phyloP scores from a whole-genome alignment of 2,797 vertebrate genomes.

The Naso thynnoides region DNA sequence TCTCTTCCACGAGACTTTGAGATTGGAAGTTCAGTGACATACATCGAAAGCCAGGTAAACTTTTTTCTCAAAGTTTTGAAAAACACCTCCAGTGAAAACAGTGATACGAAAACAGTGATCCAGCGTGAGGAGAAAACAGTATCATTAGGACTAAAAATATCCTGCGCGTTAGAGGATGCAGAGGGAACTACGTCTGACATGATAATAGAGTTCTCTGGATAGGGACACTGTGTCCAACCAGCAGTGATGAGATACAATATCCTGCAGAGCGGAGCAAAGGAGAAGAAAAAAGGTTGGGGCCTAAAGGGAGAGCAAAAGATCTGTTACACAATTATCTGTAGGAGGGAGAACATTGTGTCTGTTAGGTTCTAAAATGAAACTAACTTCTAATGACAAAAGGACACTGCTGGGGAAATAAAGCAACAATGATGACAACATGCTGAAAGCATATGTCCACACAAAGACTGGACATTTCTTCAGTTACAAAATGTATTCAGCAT shows the following conservation, averaged over 20 bases:
- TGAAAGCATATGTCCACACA: neutral
- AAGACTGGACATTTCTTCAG: neutral
- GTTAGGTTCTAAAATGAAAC: constrained; percentile 10
- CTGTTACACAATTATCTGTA: constrained; percentile 47
- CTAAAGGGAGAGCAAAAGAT: neutral
- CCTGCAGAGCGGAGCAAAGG: constrained; percentile 49
- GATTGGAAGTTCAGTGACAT: constrained; percentile 2
- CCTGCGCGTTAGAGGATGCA: constrained; percentile 16
- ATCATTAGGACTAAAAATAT: constrained; percentile 14
- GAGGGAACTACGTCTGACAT: constrained; percentile 8
- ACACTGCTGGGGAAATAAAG: constrained; percentile 16
- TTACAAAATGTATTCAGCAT: neutral
- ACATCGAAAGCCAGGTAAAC: constrained; percentile 1
- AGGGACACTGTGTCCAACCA: constrained; percentile 18
- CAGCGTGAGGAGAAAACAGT: constrained; percentile 9
- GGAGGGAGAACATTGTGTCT: constrained; percentile 13
- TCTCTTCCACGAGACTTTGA: neutral
- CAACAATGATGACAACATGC: neutral
- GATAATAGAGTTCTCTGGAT: constrained; percentile 30
- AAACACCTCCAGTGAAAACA: constrained; percentile 1
- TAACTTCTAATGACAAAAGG: constrained; percentile 36
- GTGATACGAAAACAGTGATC: neutral
- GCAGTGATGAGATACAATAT: constrained; percentile 38
- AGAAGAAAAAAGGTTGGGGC: constrained; percentile 26
- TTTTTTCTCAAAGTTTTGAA: constrained; percentile 1